These are phyloP conservation scores for Polyommatus icarus DNA, from an alignment of 2,888 invertebrate species.

Conservation along the genomic window DNA sequence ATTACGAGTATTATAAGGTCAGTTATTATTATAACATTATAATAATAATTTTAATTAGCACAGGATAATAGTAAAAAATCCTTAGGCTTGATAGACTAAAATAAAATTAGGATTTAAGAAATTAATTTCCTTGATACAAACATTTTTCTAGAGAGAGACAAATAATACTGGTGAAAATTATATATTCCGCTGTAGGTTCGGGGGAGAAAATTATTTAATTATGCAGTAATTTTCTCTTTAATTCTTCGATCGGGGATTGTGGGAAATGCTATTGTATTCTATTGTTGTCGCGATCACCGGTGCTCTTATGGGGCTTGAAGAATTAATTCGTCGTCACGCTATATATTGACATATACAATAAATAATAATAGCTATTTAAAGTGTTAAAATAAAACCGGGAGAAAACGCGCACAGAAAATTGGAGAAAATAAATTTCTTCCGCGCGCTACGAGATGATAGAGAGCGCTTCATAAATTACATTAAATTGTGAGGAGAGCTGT, in stretches of 20 bases:
- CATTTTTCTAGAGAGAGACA: no score
- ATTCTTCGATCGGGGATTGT: no score
- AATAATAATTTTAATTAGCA: no score
- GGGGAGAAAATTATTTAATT: background rate
- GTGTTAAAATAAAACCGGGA: background rate
- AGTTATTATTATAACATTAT: background rate
- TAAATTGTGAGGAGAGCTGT: background rate
- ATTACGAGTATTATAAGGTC: slow-evolving; percentile 4
- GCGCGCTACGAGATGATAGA: background rate
- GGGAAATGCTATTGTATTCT: no score
- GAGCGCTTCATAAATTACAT: background rate
- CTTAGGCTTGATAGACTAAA: background rate
- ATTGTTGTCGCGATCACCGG: no score
- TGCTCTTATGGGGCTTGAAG: no score
- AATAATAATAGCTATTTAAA: background rate
- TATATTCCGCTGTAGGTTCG: no score
- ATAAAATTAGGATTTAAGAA: no score
- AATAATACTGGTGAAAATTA: no score
- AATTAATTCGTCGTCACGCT: background rate
- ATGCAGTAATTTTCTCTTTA: background rate
- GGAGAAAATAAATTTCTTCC: background rate
- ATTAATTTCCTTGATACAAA: no score
- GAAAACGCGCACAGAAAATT: background rate
- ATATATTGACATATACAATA: background rate
- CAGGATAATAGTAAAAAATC: background rate